These are phyloP conservation scores for Semnornis frantzii DNA, from an alignment of 2,113 vertebrate species.

Conservation along the genomic window DNA sequence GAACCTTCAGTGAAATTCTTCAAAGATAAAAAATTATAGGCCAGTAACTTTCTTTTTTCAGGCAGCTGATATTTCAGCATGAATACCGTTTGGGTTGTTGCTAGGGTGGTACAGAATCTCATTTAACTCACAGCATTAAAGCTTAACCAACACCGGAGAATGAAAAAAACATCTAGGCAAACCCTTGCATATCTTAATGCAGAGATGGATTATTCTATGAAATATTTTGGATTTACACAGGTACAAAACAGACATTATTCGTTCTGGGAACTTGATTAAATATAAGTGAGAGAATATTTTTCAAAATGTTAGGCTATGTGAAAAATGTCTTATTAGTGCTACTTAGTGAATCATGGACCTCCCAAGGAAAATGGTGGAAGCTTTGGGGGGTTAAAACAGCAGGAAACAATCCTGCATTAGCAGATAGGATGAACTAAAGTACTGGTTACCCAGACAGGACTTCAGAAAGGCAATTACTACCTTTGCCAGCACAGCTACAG, in stretches of 20 bases:
- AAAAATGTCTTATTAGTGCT: background rate
- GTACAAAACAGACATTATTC: background rate
- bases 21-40: background rate
- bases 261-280: background rate
- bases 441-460: background rate
- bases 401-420: background rate
- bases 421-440: background rate
- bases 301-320: background rate
- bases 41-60: background rate
- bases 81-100: background rate
- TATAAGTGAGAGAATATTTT: background rate
- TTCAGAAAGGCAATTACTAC: background rate
- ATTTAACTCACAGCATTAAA: background rate
- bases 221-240: background rate
- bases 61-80: background rate
- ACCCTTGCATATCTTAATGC: background rate
- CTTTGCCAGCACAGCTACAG: background rate
- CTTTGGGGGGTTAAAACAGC: background rate
- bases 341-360: background rate
- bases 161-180: background rate
- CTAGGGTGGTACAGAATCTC: background rate
- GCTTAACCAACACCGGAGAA: background rate
- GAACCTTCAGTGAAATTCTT: background rate
- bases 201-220: background rate
- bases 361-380: background rate